phyloP scores from a whole-genome alignment of 2,113 vertebrate species.

The Lepus europaeus region DNA sequence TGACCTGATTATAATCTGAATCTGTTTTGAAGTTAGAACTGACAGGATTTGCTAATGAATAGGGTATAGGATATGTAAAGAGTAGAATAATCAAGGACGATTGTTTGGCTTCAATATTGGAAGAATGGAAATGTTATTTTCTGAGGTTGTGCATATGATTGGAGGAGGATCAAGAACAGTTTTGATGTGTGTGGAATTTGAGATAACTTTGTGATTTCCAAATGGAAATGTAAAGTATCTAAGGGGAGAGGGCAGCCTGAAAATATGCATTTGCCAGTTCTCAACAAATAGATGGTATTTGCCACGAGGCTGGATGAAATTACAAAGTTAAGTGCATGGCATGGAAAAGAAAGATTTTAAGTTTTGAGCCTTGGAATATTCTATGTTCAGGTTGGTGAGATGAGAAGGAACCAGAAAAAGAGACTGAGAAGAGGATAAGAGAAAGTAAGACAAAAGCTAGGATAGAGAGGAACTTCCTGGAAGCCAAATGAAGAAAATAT shows the following conservation, averaged over 20 bases:
- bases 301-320: not conserved
- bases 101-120: not conserved
- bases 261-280: not conserved
- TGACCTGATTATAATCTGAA: not conserved
- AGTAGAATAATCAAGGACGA: not conserved
- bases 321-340: not conserved
- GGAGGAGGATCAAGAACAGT: not conserved
- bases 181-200: not conserved
- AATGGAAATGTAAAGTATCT: not conserved
- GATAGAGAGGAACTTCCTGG: not conserved
- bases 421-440: not conserved
- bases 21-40: conserved; percentile 6
- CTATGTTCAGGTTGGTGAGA: not conserved
- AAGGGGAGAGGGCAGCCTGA: not conserved
- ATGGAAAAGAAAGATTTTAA: conserved; percentile 15
- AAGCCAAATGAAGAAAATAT: not conserved
- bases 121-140: not conserved
- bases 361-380: not conserved
- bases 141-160: not conserved
- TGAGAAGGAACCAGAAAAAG: not conserved
- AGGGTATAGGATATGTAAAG: not conserved
- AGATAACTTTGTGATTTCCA: not conserved
- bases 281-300: not conserved
- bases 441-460: not conserved
- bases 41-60: not conserved